Evolutionary conservation across 2,113 vertebrate species (phyloP).

Genomic region (Prietella phreatophila): DNA sequence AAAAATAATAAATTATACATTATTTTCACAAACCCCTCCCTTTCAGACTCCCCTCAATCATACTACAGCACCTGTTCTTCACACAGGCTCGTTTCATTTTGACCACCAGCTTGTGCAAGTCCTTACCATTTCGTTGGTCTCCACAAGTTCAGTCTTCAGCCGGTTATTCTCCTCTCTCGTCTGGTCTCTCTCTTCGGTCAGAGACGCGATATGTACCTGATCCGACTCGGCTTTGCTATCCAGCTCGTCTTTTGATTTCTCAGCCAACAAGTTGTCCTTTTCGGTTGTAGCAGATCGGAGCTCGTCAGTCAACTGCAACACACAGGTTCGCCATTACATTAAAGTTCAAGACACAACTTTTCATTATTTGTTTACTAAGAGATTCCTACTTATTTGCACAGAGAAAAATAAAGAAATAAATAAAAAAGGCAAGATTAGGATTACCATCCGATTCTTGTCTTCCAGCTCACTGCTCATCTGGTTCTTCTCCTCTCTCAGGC

Average conservation of each 20-base stretch:
- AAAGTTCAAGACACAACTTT: not conserved
- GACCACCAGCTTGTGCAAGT: no score
- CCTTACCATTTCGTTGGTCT: slow-evolving; percentile 23
- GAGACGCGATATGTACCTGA: not conserved
- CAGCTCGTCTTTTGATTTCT: slow-evolving; percentile 14
- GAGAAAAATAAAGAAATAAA: not conserved
- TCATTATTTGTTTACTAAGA: rapidly evolving
- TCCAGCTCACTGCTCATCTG: slow-evolving; percentile 43
- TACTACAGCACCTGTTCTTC: no score
- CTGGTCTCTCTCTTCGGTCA: slow-evolving; percentile 40
- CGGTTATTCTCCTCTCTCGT: slow-evolving; percentile 42
- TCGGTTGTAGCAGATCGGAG: slow-evolving; percentile 46
- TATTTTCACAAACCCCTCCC: no score
- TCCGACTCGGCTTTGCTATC: not conserved
- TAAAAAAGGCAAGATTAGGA: not conserved
- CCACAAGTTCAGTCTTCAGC: slow-evolving; percentile 40
- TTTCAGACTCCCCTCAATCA: no score
- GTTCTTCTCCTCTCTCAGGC: slow-evolving; percentile 36
- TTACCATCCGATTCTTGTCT: slow-evolving; percentile 29
- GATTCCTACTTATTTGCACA: rapidly evolving
- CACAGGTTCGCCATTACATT: not conserved
- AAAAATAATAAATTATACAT: no score
- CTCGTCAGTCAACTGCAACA: slow-evolving; percentile 39
- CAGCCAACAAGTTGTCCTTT: slow-evolving; percentile 43
- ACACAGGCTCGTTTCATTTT: no score